Evolutionary conservation across 1,140 invertebrate species (phyloP).

Genomic region (Drosophila erecta): DNA sequence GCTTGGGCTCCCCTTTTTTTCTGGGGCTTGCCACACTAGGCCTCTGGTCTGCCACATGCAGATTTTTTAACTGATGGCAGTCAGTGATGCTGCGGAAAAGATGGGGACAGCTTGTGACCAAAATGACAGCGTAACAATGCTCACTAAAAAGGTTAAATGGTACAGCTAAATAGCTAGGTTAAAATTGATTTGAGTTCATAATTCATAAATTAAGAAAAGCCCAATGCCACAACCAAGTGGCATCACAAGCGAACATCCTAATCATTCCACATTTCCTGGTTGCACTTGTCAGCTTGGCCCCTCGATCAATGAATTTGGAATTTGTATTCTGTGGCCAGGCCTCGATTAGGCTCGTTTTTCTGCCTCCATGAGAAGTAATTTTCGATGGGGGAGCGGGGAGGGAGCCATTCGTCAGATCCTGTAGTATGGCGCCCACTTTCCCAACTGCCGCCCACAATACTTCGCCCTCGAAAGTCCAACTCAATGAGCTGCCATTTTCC

Average conservation of each 20-base stretch:
- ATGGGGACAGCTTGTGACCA: neutral
- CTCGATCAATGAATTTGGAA: conserved; percentile 48
- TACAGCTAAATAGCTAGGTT: neutral
- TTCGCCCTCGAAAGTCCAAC: conserved; percentile 50
- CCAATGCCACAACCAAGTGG: neutral
- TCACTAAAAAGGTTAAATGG: too few relatives aligned
- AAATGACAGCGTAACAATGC: neutral
- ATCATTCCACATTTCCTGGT: conserved; percentile 6
- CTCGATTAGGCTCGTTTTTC: conserved; percentile 37
- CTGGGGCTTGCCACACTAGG: conserved; percentile 22
- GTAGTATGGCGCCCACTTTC: conserved; percentile 10
- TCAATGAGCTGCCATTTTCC: conserved; percentile 69
- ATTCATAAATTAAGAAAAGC: too few relatives aligned
- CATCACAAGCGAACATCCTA: conserved; percentile 9
- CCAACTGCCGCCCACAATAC: neutral
- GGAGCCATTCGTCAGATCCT: conserved; percentile 18
- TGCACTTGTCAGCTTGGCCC: conserved; percentile 47
- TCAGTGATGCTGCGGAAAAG: conserved; percentile 29
- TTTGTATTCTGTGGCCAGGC: conserved; percentile 46
- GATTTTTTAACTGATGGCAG: conserved; percentile 35
- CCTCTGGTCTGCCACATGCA: conserved; percentile 46
- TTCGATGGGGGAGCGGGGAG: neutral
- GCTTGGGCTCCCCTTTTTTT: conserved; percentile 2
- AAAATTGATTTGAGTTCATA: too few relatives aligned
- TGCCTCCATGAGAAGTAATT: conserved; percentile 9